These are phyloP conservation scores for Ceratoteleas bidentatus DNA, from an alignment of 1,140 invertebrate species.

Conservation along the genomic window DNA sequence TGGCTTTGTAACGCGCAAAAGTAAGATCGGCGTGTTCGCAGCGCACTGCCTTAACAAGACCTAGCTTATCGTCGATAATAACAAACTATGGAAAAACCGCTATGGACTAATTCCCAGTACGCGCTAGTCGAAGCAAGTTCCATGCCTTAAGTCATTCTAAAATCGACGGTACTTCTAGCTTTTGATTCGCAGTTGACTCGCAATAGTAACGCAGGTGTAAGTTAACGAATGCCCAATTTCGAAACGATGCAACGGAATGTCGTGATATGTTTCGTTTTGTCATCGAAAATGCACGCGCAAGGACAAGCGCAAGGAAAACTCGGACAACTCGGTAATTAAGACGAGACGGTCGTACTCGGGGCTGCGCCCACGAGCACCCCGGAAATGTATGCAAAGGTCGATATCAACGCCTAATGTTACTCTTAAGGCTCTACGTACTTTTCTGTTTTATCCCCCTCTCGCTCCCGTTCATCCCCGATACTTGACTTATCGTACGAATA, in stretches of 20 bases:
- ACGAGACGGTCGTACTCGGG: constrained; percentile 3
- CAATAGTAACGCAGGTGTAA: constrained; percentile 14
- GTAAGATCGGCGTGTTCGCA: constrained; percentile 50
- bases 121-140: constrained; percentile 54
- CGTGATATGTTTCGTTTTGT: constrained; percentile 57
- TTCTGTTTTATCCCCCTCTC: constrained; percentile 11
- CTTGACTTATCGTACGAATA: constrained; percentile 31
- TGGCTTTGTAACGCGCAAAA: constrained; percentile 64
- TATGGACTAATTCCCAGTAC: constrained; percentile 56
- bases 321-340: constrained; percentile 2
- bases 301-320: constrained; percentile 3
- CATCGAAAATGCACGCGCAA: constrained; percentile 32
- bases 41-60: constrained; percentile 46
- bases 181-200: constrained; percentile 50
- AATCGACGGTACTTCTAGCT: constrained; percentile 34
- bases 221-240: constrained; percentile 41
- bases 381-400: constrained; percentile 32
- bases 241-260: constrained; percentile 40
- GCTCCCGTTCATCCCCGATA: neutral
- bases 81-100: constrained; percentile 54
- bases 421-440: constrained; percentile 53
- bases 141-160: constrained; percentile 54
- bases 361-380: too few relatives aligned
- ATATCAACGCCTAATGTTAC: constrained; percentile 44
- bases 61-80: constrained; percentile 49